Evolutionary conservation across 2,113 vertebrate species (phyloP).

Genomic region (Forbesichthys papilliferus): DNA sequence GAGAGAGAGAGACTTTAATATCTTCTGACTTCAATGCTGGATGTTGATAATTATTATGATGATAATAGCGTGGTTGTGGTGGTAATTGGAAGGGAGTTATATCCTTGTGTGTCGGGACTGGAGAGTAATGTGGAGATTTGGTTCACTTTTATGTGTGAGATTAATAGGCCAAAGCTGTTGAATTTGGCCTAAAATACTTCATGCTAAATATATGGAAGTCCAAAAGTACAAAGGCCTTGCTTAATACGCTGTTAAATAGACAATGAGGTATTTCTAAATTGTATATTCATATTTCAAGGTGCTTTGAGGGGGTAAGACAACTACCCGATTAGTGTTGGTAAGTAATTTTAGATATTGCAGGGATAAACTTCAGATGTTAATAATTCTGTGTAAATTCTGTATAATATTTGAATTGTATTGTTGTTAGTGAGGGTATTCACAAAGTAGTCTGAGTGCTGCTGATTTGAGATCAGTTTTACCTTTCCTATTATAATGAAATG

Average conservation of each 20-base stretch:
- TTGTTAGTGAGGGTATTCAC: slow-evolving; percentile 53
- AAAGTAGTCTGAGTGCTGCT: slow-evolving; percentile 22
- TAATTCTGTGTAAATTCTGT: slow-evolving; percentile 68
- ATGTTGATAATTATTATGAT: slow-evolving; percentile 36
- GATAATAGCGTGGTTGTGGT: slow-evolving; percentile 35
- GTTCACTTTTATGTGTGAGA: slow-evolving; percentile 20
- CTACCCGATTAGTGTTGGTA: slow-evolving; percentile 20
- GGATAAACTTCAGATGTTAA: background rate
- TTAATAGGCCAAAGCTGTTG: slow-evolving; percentile 17
- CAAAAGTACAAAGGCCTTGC: slow-evolving; percentile 6
- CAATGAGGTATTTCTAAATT: slow-evolving; percentile 6
- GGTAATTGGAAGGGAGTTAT: slow-evolving; percentile 27
- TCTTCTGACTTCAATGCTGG: slow-evolving; percentile 48
- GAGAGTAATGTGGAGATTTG: background rate
- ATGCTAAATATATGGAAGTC: slow-evolving; percentile 20
- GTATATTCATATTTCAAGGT: background rate
- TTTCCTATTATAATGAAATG: slow-evolving; percentile 16
- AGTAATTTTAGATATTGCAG: slow-evolving; percentile 20
- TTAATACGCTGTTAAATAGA: background rate
- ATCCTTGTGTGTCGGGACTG: background rate
- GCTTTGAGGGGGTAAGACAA: slow-evolving; percentile 14
- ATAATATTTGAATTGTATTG: slow-evolving; percentile 68
- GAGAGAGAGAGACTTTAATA: slow-evolving; percentile 21
- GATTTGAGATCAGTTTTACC: slow-evolving; percentile 27
- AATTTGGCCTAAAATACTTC: slow-evolving; percentile 25